Percentiles rank a stretch among this genome's conserved stretches.
These are phyloP conservation scores for Chrysochloris asiatica DNA, from an alignment of 2,113 vertebrate genomes.

Conservation along the genomic window DNA sequence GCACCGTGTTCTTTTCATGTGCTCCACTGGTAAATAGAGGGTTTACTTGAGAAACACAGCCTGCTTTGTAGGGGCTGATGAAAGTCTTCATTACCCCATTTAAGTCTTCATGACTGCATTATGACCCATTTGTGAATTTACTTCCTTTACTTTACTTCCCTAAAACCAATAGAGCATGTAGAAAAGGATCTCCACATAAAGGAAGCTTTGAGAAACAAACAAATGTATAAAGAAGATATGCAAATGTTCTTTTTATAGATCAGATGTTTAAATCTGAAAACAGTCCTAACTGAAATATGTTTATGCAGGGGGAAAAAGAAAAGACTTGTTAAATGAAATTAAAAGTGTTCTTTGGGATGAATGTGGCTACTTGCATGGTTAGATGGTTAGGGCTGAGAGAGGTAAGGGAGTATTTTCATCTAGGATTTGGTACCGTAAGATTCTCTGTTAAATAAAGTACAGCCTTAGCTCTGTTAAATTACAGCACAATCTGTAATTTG, in stretches of 20 bases:
- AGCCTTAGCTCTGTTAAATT: not conserved
- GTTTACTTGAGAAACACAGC: slow-evolving; percentile 64
- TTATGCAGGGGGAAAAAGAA: slow-evolving; percentile 1
- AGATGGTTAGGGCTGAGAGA: not conserved
- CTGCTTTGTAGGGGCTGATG: slow-evolving; percentile 58
- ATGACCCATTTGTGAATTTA: slow-evolving; percentile 55
- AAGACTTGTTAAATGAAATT: slow-evolving; percentile 22
- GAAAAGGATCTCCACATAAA: slow-evolving; percentile 67
- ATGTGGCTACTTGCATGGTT: not conserved
- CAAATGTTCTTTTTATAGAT: slow-evolving; percentile 80
- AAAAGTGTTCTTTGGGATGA: slow-evolving; percentile 12
- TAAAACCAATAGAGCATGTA: slow-evolving; percentile 79
- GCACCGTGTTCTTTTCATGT: not conserved
- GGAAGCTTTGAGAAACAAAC: slow-evolving; percentile 66
- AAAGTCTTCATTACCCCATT: slow-evolving; percentile 62
- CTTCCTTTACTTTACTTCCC: slow-evolving; percentile 80
- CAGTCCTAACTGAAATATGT: slow-evolving; percentile 14
- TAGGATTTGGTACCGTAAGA: slow-evolving; percentile 21
- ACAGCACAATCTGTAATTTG: not conserved
- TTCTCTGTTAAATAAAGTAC: not conserved
- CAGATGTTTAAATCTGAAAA: slow-evolving; percentile 68
- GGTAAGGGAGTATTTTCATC: not conserved
- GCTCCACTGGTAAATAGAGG: slow-evolving; percentile 6
- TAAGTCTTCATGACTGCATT: slow-evolving; percentile 63
- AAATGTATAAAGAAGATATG: slow-evolving; percentile 71